Base-by-base conservation (phyloP, 2,797 vertebrate genomes). In the Parotocinclus haroldoi region DNA sequence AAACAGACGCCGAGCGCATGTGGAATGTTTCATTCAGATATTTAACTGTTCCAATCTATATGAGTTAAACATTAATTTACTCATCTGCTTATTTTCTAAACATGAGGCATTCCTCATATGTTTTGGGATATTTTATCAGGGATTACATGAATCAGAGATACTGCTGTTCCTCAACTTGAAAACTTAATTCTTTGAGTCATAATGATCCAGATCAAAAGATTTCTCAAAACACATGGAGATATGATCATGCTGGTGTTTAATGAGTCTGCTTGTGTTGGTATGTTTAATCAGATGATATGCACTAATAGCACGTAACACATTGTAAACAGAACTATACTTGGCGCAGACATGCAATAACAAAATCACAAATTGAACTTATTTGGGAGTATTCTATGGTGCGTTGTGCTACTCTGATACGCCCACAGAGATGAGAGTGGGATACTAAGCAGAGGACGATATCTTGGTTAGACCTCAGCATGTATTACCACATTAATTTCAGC, bases 311-410 rank as follows among this genome's bases (percentile, higher is more conserved):
- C 82, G 46, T 17, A 75, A 78, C 81, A 89, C 88, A 90, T 87
- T 75, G 75, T 84, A 88, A 88, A 81, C 89, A 88, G 85, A 86
- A 78, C 80, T 81, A 63, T 39, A 66, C 75, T 81, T 86, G 83
- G 81, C 80, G 58, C 50, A 76, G 68, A 58, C 71, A 4, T 61
- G 76, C 71, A 62, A 79, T 13, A 70, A 67, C 69, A 75, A 79
- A 70, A 82, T 19, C 53, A 45, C 58, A 61, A 79, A 68, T 72
- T 80, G 69, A 78, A 76, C 70, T 74, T 42, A 42, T 83, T 80
- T 81, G 73, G 16, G 57, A 78, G 74, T 79, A 83, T 60, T 36
- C 62, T 27, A 40, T 55, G 72, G 36, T 63, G 71, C 63, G 64
- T 46, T 53, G 69, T 76, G 69, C 73, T 79, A 61, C 39, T 67